phyloP scores from a whole-genome alignment of 2,888 invertebrate species.

The Glaucopsyche alexis region DNA sequence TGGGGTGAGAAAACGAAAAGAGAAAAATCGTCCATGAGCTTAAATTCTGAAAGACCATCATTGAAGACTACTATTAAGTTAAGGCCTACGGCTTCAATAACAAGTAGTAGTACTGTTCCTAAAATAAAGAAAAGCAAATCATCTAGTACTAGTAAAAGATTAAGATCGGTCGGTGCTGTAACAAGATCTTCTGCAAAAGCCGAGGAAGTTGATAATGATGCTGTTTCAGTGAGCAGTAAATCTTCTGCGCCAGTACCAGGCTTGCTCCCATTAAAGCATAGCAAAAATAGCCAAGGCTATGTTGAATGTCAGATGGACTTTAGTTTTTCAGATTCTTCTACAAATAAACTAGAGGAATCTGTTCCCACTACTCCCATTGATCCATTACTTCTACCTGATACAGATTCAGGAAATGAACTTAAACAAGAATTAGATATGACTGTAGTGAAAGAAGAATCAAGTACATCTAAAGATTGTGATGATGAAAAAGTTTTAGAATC shows the following conservation, averaged over 20 bases:
- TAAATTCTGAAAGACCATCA: slow-evolving; percentile 78
- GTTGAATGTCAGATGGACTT: slow-evolving; percentile 70
- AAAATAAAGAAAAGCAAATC: slow-evolving; percentile 76
- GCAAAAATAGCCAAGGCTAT: slow-evolving; percentile 62
- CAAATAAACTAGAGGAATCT: slow-evolving; percentile 63
- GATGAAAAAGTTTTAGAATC: slow-evolving; percentile 56
- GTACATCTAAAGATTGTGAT: slow-evolving; percentile 58
- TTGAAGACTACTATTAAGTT: slow-evolving; percentile 84
- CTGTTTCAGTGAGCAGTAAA: slow-evolving; percentile 50
- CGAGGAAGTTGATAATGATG: slow-evolving; percentile 62
- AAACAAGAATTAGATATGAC: slow-evolving; percentile 66
- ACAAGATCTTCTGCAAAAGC: slow-evolving; percentile 81
- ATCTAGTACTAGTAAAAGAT: slow-evolving; percentile 68
- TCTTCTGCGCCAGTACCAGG: slow-evolving; percentile 69
- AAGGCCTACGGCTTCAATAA: slow-evolving; percentile 79
- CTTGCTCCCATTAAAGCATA: slow-evolving; percentile 66
- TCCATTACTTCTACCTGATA: slow-evolving; percentile 68
- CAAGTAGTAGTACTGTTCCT: slow-evolving; percentile 75
- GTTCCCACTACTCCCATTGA: slow-evolving; percentile 70
- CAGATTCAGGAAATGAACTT: slow-evolving; percentile 59
- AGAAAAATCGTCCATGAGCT: slow-evolving; percentile 63
- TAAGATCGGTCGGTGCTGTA: slow-evolving; percentile 84
- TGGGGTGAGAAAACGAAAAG: slow-evolving; percentile 90
- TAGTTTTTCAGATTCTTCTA: slow-evolving; percentile 68
- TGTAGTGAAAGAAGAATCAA: slow-evolving; percentile 66